phyloP scores from a whole-genome alignment of 2,797 vertebrate species.

The Leptodactylus fallax region DNA sequence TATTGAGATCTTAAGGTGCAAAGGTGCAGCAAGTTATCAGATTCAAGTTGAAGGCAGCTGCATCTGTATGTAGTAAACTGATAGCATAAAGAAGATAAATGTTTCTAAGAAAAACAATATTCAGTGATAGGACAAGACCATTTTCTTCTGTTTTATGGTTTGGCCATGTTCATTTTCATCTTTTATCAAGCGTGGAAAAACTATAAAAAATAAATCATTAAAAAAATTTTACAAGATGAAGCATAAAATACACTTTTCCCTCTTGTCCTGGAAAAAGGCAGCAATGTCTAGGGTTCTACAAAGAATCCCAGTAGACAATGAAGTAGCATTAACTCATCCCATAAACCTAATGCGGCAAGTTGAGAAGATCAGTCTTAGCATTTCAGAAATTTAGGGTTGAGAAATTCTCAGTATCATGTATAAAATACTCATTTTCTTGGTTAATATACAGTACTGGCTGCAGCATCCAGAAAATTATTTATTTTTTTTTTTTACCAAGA shows the following conservation, averaged over 20 bases:
- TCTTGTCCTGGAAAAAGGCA: neutral
- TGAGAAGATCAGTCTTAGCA: constrained; percentile 33
- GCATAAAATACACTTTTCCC: neutral
- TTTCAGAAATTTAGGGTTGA: constrained; percentile 47
- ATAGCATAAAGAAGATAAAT: neutral
- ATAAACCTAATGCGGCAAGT: constrained; percentile 40
- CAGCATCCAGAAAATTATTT: neutral
- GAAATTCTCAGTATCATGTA: constrained; percentile 36
- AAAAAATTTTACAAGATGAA: constrained; percentile 36
- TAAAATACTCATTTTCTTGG: constrained; percentile 40
- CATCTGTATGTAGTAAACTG: neutral
- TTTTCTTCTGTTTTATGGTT: neutral
- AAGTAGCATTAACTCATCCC: constrained; percentile 31
- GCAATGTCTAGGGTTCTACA: constrained; percentile 13
- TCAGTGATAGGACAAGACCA: no score
- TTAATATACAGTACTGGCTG: constrained; percentile 28
- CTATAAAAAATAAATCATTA: constrained; percentile 14
- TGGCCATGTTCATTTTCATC: constrained; percentile 12
- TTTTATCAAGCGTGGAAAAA: neutral
- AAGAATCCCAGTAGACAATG: neutral
- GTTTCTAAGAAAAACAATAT: neutral
- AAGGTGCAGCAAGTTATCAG: no score
- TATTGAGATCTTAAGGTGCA: no score
- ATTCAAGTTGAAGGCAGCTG: no score
- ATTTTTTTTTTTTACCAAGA: no score